These are phyloP conservation scores for Bombycilla garrulus DNA, from an alignment of 2,113 vertebrate species.

Conservation along the genomic window DNA sequence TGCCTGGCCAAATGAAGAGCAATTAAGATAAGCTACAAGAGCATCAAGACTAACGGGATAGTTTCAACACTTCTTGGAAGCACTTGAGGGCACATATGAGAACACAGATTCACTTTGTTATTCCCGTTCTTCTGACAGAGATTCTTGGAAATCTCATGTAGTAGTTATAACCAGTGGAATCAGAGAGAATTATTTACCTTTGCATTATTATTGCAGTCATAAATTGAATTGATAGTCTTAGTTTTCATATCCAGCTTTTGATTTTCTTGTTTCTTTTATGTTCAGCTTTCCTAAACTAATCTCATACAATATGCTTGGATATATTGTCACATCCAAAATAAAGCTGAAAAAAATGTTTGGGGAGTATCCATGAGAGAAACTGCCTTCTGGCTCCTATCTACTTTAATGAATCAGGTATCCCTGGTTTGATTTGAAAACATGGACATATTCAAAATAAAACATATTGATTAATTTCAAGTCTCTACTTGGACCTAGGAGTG, in stretches of 20 bases:
- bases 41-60: not conserved
- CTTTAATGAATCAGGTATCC: not conserved
- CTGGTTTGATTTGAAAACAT: slow-evolving; percentile 5
- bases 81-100: not conserved
- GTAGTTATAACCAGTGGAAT: not conserved
- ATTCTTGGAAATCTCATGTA: not conserved
- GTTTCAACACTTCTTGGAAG: not conserved
- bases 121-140: not conserved
- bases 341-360: not conserved
- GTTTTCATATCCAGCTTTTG: not conserved
- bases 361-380: not conserved
- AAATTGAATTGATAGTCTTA: not conserved
- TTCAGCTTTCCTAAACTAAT: not conserved
- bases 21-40: not conserved
- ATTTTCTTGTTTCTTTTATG: slow-evolving; percentile 13
- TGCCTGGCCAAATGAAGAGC: not conserved
- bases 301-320: not conserved
- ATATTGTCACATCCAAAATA: not conserved
- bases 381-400: not conserved
- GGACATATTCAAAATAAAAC: not conserved
- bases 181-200: not conserved
- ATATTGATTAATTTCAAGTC: not conserved
- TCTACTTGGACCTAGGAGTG: not conserved
- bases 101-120: not conserved
- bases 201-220: slow-evolving; percentile 16